These are phyloP conservation scores for Atlantisia rogersi DNA, from an alignment of 2,113 vertebrate genomes.

Conservation along the genomic window DNA sequence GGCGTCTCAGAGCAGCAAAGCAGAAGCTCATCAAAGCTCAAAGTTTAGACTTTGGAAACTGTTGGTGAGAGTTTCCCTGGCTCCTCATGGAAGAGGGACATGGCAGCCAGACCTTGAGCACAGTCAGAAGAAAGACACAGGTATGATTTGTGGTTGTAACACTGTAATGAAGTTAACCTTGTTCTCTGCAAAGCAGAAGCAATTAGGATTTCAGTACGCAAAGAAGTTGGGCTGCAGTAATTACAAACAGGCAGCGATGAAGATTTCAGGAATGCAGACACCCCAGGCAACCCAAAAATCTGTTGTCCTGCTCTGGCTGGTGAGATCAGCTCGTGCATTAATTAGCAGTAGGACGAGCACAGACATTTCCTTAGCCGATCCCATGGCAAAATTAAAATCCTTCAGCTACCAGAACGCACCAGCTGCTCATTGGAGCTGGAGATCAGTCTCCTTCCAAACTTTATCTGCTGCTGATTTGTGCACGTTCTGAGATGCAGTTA, in stretches of 20 bases:
- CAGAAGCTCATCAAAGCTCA: neutral
- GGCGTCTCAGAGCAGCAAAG: neutral
- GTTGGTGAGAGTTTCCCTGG: rapidly evolving
- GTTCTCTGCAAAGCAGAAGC: neutral
- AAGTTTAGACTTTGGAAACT: neutral
- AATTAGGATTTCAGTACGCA: neutral
- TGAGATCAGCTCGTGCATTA: neutral
- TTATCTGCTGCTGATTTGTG: rapidly evolving
- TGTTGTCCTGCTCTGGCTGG: conserved; percentile 1
- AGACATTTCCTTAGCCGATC: neutral
- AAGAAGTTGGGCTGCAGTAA: neutral
- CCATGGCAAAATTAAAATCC: neutral
- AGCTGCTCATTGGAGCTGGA: conserved; percentile 3
- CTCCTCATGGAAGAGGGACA: neutral
- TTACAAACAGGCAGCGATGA: neutral
- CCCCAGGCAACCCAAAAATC: conserved; percentile 13
- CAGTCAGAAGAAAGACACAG: rapidly evolving
- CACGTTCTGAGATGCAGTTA: neutral
- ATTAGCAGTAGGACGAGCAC: neutral
- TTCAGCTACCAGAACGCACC: neutral
- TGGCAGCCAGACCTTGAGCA: neutral
- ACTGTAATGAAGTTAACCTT: neutral
- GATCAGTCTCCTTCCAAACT: neutral
- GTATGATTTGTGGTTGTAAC: rapidly evolving
- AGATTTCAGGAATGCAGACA: neutral